Evolutionary conservation across 2,113 vertebrate species (phyloP), one percentile per base, ranked within the genome.

Genomic region (Paracanthobrama guichenoti): DNA sequence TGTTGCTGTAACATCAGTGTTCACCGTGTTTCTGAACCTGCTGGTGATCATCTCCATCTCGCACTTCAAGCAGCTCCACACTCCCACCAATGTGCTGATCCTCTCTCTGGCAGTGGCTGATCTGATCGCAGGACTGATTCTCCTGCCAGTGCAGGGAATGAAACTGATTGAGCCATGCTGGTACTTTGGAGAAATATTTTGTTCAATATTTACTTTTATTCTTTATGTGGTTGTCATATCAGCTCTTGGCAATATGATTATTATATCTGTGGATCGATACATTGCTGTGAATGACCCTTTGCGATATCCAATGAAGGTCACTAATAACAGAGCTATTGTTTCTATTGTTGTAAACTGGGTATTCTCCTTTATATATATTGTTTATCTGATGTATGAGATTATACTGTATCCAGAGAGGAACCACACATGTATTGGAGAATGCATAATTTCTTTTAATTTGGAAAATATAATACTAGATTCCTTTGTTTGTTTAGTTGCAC

Each of bases 71-170:
- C 92, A 94, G 88, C 93, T 94, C 24, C 93, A 93, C 80, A 92
- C 89, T 24, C 86, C 90, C 39, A 93, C 93, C 86, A 94, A 94
- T 87, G 81, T 92, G 79, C 77, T 94, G 20, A 83, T 94, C 35
- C 89, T 94, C 72, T 94, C 94, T 72, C 88, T 94, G 89, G 92
- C 92, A 35, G 14, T 88, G 53, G 89, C 90, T 1, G 93, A 94
- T 87, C 86, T 94, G 66, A 87, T 92, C 0, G 84, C 92, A 0
- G 93, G 92, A 74, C 82, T 93, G 60, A 35, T 96, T 79, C 44
- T 97, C 85, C 96, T 96, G 96, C 96, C 97, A 11, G 94, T 94
- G 44, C 96, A 92, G 18, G 86, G 76, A 0, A 6, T 90, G 1
- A 50, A 82, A 1, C 55, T 90, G 12, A 86, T 86, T 42, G 87